Base-by-base conservation (phyloP, 2,113 vertebrate species). In the Melanotaenia duboulayi region DNA sequence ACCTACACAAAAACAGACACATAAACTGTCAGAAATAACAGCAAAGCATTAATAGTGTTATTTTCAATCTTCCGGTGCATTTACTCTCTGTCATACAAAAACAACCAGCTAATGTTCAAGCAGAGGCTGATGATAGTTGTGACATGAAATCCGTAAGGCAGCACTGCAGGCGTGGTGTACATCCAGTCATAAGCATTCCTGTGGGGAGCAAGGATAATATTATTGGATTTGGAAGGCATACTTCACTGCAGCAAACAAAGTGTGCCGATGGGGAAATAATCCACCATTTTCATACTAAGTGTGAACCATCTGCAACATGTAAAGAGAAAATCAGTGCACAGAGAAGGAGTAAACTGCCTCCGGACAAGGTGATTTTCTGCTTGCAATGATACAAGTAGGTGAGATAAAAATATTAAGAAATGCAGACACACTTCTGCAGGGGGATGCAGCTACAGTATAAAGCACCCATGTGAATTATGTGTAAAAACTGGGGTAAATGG, bases 71-170 rank as follows among this genome's bases (percentile, higher is more conserved):
- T 48, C 7, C 37, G 2, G 4, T 50, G 24, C 42, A 90, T 92
- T 89, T 75, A 93, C 91, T 92, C 92, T 84, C 74, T 88, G 82
- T 93, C 90, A 75, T 86, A 92, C 49, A 93, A 52, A 67, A 93
- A 90, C 13, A 92, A n/a, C 87, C 81, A 92, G 17, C 80, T 16
- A 12, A 87, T 90, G 55, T 92, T 92, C 56, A 92, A 68, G 57
- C 77, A 62, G 14, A 85, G 22, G 65, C 83, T 91, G 65, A 80
- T 46, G 65, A 92, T 87, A 42, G 86, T 13, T 17, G 50, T 74
- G 40, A 92, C 25, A 24, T 92, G 82, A 75, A 92, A 93, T 67
- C 88, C 89, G 78, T 90, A 92, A 19, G 90, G 88, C 3, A 93
- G 70, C 63, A 89, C 77, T 7, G 90, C 85, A 56, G 90, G 89